Base-by-base conservation (phyloP, 2,888 invertebrate species). In the Agriopis marginaria region DNA sequence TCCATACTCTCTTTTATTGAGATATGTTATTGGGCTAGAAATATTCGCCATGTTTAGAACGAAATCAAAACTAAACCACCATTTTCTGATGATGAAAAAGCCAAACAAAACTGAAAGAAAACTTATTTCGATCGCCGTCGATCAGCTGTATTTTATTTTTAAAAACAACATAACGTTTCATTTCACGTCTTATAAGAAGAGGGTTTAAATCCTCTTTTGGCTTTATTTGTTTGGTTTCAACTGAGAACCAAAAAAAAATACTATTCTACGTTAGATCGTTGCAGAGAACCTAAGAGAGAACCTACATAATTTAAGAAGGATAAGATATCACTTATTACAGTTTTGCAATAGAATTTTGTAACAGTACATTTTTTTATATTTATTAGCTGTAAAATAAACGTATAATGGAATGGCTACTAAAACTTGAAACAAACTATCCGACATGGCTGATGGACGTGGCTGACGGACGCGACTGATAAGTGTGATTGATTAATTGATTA, bases 1-100 rank as follows among this genome's bases (percentile, higher is more conserved):
- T 77, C 95, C 95, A 80, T 95, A 95, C 86, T 96, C 96, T 86
- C 96, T 95, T 77, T 95, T 93, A 67, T 95, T 85, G 80, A 96
- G 79, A 88, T 95, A 96, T 60, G 94, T 87, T 78, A 96, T 82
- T 77, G 96, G 96, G 86, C 95, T 96, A 71, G 95, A 86, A 77
- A 85, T 81, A 89, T 92, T 92, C 88, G 93, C 93, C 94, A 93
- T 93, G 77, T 87, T 89, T 88, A 90, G 72, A 80, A 72, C 80
- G 81, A 86, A 84, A 85, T 88, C 89, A 90, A 72, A 80, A 71
- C 80, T 81, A 86, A 84, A 85, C 88, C 89, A 92, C 90, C 92
- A 93, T 92, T 89, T 91, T 89, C 85, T 86, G 75, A 76, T 75
- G 77, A 84, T 12, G 45, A 45, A 79, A 79, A 83, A 32, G 32